Conservation (phyloP, 2,888 invertebrate species). For the Mimachlamys varia region DNA sequence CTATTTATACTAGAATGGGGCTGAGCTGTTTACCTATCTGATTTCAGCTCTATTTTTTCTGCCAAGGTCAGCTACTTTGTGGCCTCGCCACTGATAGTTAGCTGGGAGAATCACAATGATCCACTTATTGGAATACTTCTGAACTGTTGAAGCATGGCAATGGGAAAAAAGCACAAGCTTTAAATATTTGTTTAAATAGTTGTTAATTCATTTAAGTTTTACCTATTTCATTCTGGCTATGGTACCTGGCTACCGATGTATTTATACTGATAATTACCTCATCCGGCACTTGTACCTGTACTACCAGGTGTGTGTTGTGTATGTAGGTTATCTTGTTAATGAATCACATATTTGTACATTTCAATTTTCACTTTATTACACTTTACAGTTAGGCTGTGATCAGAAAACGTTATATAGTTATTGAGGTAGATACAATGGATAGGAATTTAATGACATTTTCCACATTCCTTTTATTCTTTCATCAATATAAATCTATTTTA, state of each 20-base stretch:
- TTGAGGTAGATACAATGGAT: neutral
- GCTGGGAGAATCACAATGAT: slow-evolving; percentile 24
- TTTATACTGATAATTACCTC: slow-evolving; percentile 15
- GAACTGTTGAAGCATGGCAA: slow-evolving; percentile 20
- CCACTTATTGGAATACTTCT: slow-evolving; percentile 28
- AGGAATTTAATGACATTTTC: neutral
- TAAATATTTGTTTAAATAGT: slow-evolving; percentile 23
- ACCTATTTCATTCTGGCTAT: neutral
- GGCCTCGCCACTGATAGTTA: slow-evolving; percentile 9
- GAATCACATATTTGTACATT: slow-evolving; percentile 15
- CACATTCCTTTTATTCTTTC: neutral
- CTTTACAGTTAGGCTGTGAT: neutral
- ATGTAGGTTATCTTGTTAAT: neutral
- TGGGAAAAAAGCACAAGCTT: slow-evolving; percentile 25
- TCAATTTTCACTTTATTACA: slow-evolving; percentile 12
- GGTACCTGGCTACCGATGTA: neutral
- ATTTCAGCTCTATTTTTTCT: neutral
- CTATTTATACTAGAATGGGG: neutral
- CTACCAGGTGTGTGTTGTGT: neutral
- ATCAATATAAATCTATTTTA: slow-evolving; percentile 21
- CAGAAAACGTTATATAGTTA: neutral
- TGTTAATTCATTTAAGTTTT: neutral
- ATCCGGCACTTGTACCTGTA: neutral
- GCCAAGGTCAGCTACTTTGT: slow-evolving; percentile 13
- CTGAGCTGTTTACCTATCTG: slow-evolving; percentile 4